Evolutionary conservation across 2,888 invertebrate species (phyloP).

Genomic region (Troilus luridus): DNA sequence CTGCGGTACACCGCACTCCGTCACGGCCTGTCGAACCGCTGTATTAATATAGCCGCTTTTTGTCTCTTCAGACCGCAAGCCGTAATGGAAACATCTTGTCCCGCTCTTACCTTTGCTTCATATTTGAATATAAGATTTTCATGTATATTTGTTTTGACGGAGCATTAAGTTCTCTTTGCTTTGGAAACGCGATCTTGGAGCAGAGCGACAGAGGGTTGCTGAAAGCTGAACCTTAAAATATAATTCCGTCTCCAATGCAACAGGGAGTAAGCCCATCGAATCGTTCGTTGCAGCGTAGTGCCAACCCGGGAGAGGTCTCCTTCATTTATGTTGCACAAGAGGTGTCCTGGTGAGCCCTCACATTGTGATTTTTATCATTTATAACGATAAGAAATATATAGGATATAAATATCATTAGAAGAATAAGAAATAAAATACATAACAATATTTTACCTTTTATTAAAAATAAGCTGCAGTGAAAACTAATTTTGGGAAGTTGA

Average conservation of each 20-base stretch:
- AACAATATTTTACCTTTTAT: no score
- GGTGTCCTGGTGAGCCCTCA: no score
- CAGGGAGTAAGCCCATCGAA: neutral
- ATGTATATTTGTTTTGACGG: neutral
- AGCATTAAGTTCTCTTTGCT: neutral
- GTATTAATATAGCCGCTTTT: slow-evolving; percentile 16
- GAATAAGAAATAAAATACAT: no score
- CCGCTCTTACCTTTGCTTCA: neutral
- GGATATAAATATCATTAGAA: no score
- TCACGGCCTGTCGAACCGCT: slow-evolving; percentile 35
- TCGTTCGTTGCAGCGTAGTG: neutral
- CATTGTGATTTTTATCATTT: no score
- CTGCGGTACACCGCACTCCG: slow-evolving; percentile 34
- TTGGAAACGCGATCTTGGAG: neutral
- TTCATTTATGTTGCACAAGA: no score
- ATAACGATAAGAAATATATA: no score
- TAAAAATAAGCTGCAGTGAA: no score
- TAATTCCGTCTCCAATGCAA: neutral
- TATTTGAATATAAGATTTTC: neutral
- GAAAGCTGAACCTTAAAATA: neutral
- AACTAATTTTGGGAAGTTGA: no score
- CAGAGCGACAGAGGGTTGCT: neutral
- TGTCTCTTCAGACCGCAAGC: neutral
- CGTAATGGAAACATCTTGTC: slow-evolving; percentile 25
- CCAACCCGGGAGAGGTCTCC: no score